Percentiles rank a stretch among this genome's conserved stretches.
phyloP scores from a whole-genome alignment of 2,797 vertebrate species.

The Potorous gilbertii region DNA sequence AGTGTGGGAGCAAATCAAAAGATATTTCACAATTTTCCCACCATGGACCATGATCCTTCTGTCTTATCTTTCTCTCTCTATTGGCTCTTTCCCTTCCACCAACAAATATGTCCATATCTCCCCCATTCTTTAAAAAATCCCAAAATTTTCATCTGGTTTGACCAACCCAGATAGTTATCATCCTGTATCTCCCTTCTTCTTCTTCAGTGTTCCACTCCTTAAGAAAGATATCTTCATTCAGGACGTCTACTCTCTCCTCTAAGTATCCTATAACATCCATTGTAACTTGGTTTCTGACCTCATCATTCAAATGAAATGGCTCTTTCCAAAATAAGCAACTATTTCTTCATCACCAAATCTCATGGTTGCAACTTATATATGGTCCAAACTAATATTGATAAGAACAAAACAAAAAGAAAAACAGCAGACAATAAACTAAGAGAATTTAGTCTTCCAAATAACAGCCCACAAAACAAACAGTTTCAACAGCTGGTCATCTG shows the following conservation, averaged over 20 bases:
- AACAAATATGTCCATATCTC: neutral
- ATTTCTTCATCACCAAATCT: neutral
- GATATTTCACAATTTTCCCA: neutral
- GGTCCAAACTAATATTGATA: accelerated
- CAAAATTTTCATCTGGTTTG: neutral
- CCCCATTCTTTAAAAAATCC: neutral
- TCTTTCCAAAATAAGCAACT: neutral
- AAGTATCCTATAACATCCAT: neutral
- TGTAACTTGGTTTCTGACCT: neutral
- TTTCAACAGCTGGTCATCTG: constrained; percentile 49
- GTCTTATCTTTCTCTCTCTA: neutral
- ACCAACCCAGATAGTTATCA: neutral
- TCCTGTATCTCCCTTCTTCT: neutral
- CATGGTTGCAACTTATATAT: neutral
- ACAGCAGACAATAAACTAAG: constrained; percentile 58
- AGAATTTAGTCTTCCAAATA: constrained; percentile 57
- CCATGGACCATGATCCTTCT: accelerated
- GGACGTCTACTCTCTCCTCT: neutral
- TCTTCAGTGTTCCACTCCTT: neutral
- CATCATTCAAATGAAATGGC: neutral
- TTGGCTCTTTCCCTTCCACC: neutral
- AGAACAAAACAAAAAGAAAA: neutral
- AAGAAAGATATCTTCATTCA: neutral
- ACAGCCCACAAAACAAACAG: constrained; percentile 68
- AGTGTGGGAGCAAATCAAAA: neutral